Evolutionary conservation across 2,888 invertebrate genomes (phyloP).

Genomic region (Pelosia muscerda): DNA sequence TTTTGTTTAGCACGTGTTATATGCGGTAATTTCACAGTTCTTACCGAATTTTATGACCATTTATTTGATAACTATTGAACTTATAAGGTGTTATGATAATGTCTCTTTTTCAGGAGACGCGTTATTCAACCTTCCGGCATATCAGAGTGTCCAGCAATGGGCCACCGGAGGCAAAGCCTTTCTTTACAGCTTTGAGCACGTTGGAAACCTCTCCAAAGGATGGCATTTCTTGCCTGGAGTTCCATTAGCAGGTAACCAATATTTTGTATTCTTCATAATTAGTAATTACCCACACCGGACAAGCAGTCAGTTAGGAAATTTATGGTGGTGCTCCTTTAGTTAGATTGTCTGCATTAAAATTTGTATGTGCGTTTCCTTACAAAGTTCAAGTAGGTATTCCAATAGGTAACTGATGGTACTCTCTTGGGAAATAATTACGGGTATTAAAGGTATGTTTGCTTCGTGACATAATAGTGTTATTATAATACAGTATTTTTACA

Average conservation of each 20-base stretch:
- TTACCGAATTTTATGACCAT: neutral
- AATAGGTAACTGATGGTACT: neutral
- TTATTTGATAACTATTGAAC: too few species aligned
- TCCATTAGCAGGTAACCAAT: conserved; percentile 84
- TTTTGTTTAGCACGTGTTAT: neutral
- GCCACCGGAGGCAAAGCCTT: conserved; percentile 88
- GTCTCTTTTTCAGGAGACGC: conserved; percentile 86
- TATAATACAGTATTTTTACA: conserved; percentile 27
- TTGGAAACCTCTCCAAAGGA: conserved; percentile 88
- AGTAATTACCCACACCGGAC: neutral
- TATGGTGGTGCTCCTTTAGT: neutral
- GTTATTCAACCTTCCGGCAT: conserved; percentile 92
- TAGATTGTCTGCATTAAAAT: neutral
- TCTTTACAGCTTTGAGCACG: conserved; percentile 92
- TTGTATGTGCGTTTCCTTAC: neutral
- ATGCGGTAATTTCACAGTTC: neutral
- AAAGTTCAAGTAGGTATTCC: neutral
- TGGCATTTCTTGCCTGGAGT: conserved; percentile 89
- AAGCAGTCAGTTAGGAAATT: too few species aligned
- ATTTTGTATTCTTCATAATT: neutral
- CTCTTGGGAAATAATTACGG: too few species aligned
- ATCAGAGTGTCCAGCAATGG: conserved; percentile 91
- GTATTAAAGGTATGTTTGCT: neutral
- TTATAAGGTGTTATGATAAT: neutral
- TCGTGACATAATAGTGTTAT: neutral